Base-by-base conservation (phyloP, 1,140 invertebrate species). In the Aphaenogaster ashmeadi region DNA sequence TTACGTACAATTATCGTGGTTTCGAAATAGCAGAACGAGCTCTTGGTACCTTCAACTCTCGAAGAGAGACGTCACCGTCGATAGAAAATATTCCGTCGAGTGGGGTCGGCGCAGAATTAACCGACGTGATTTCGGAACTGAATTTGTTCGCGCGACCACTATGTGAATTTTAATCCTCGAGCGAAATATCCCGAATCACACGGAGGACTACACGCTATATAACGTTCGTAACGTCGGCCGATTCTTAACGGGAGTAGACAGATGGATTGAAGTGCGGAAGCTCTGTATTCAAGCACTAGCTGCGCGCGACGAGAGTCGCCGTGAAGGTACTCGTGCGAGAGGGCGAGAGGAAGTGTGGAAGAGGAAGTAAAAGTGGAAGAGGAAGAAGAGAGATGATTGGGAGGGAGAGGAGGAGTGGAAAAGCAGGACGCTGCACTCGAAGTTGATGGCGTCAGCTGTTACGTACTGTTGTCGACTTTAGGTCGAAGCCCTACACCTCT, bases 371-470 rank as follows among this genome's bases (percentile, higher is more conserved):
- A 52, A 38, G 77, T 38, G 4, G 62, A 67, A 54, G 62, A 69
- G 62, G 85, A 56, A 58, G 56, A 41, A 11, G 38, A 21, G 27
- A 58, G 69, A 41, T 27, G 66, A 50, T 2, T 11, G 50, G 27
- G 9, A 66, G 89, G 36, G 44, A 58, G 58, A 86, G 50, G 72
- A 50, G 33, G 11, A 54, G 38, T 38, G 41, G 52, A 15, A 83
- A 74, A 74, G 80, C 80, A 83, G 80, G 69, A 78, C 62, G 83
- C 88, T 71, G 81, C 88, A 88, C 90, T 93, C 64, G 44, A 84
- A 93, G 88, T 93, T 92, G 90, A 94, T 94, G 90, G 92, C 92
- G 93, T 94, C 93, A 94, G 93, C 92, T 94, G 93, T 93, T 94
- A 94, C 91, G 90, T 92, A 94, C 92, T 93, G 91, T 92, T 93